These are phyloP conservation scores for Paratrypauchen microcephalus DNA, from an alignment of 2,797 vertebrate genomes.

Conservation along the genomic window DNA sequence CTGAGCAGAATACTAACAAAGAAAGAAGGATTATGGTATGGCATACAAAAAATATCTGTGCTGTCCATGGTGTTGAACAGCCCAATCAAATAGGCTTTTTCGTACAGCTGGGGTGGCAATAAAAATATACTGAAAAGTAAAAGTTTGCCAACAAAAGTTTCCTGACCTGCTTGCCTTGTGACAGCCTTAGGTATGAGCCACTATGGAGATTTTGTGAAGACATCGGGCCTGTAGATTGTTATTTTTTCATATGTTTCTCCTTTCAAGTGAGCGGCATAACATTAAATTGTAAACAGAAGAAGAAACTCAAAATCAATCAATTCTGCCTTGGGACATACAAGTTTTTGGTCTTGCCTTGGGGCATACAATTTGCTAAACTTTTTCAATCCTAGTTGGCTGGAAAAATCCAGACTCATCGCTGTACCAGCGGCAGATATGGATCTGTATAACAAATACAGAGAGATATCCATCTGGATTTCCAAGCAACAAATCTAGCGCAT, in stretches of 20 bases:
- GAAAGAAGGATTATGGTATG: background rate
- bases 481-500: constrained; percentile 15
- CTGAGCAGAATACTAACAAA: background rate
- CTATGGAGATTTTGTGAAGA: constrained; percentile 1
- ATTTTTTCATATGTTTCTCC: constrained; percentile 14
- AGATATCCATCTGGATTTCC: too few relatives aligned
- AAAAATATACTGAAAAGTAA: constrained; percentile 5
- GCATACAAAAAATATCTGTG: background rate
- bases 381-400: too few relatives aligned
- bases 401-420: too few relatives aligned
- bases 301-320: constrained; percentile 43
- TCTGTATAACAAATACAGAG: too few relatives aligned
- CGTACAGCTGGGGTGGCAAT: background rate
- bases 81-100: background rate
- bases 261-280: constrained; percentile 15
- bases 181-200: constrained; percentile 9
- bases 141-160: constrained; percentile 8
- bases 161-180: background rate
- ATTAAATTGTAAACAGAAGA: constrained; percentile 39
- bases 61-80: constrained; percentile 9
- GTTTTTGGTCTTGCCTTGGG: constrained; percentile 19
- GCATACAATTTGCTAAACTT: constrained; percentile 25
- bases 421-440: too few relatives aligned
- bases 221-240: background rate
- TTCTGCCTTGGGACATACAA: constrained; percentile 30